phyloP scores from a whole-genome alignment of 1,140 invertebrate genomes.

The Neodiprion lecontei region DNA sequence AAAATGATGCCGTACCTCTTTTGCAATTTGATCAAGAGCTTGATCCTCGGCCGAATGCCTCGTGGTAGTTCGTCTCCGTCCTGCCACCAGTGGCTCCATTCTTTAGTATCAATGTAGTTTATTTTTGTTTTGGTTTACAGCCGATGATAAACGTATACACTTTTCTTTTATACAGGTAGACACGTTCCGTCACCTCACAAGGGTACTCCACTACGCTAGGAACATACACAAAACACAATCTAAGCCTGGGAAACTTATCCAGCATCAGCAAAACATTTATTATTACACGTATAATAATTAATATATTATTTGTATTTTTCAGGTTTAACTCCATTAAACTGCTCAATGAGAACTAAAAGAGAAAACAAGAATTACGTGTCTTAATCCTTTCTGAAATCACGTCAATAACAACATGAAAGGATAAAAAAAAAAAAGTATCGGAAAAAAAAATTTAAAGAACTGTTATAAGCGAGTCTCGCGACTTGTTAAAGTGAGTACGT shows the following conservation, averaged over 20 bases:
- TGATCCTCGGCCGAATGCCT: conserved; percentile 86
- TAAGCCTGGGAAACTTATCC: background rate
- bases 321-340: background rate
- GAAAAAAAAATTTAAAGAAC: background rate
- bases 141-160: conserved; percentile 17
- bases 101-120: conserved; percentile 20
- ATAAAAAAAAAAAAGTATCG: background rate
- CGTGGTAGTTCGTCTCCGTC: conserved; percentile 73
- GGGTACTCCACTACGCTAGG: conserved; percentile 39
- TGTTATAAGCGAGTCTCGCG: too few species aligned
- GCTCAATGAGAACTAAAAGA: too few species aligned
- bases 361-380: too few species aligned
- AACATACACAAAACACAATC: conserved; percentile 25
- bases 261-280: conserved; percentile 18
- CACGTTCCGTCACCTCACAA: conserved; percentile 34
- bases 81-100: conserved; percentile 71
- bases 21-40: conserved; percentile 87
- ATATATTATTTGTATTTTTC: too few species aligned
- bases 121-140: conserved; percentile 4
- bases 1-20: conserved; percentile 73
- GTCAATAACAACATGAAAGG: background rate
- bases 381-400: too few species aligned
- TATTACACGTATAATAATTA: background rate
- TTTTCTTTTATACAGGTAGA: conserved; percentile 18
- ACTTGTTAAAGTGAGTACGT: too few species aligned